A percentile compares a stretch with the other conserved stretches of the same genome.
Evolutionary conservation across 2,113 vertebrate genomes (phyloP).

Genomic region (Siphamia tubifer): DNA sequence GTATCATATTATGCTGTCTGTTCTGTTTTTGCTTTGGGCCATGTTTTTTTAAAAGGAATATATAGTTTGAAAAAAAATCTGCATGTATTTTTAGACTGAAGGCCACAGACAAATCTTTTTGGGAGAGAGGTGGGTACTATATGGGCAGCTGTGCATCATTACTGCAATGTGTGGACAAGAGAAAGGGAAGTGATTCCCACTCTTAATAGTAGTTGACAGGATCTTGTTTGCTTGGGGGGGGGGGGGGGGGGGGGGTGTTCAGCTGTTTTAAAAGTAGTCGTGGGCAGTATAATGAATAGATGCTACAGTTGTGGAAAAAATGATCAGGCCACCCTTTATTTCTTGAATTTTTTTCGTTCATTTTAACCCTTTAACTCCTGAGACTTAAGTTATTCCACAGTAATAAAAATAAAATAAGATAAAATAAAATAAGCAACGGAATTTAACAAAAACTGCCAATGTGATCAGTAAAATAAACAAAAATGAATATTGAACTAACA

Average conservation of each 20-base stretch:
- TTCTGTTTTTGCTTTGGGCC: conserved; percentile 44
- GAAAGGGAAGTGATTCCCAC: conserved; percentile 14
- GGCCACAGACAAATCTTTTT: neutral
- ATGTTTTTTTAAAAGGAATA: conserved; percentile 5
- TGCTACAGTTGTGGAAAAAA: too few species aligned
- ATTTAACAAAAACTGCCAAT: too few species aligned
- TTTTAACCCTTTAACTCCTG: too few species aligned
- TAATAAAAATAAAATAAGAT: too few species aligned
- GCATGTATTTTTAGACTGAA: conserved; percentile 19
- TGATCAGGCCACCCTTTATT: too few species aligned
- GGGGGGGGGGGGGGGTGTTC: conserved; percentile 18
- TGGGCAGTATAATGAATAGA: too few species aligned
- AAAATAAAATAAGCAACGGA: too few species aligned
- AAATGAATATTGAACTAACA: too few species aligned
- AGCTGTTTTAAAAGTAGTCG: conserved; percentile 53
- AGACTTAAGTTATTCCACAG: too few species aligned
- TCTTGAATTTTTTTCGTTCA: too few species aligned
- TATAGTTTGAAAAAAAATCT: neutral
- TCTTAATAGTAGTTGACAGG: conserved; percentile 24
- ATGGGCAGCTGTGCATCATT: neutral
- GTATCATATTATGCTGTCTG: conserved; percentile 64
- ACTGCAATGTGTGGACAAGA: neutral
- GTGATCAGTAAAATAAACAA: too few species aligned
- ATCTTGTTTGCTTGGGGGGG: conserved; percentile 31
- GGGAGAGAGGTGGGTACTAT: conserved; percentile 4